Conservation (phyloP, 2,888 invertebrate genomes). For the Pseudanteris insignis region DNA sequence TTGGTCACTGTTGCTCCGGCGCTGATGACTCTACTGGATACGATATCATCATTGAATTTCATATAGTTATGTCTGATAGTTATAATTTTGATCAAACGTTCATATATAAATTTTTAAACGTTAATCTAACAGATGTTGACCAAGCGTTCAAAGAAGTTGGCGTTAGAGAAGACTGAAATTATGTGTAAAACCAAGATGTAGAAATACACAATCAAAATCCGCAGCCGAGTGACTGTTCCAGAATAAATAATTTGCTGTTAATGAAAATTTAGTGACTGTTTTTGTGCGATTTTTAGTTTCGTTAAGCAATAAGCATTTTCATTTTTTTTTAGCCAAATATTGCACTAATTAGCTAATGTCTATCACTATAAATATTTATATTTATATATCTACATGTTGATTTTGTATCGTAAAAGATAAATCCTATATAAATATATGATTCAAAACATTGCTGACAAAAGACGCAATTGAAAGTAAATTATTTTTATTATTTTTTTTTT, state of each 20-base stretch:
- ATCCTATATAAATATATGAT: no score
- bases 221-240: conserved; percentile 11
- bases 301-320: conserved; percentile 21
- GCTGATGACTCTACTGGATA: no score
- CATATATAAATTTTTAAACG: background rate
- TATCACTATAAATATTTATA: conserved; percentile 24
- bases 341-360: conserved; percentile 28
- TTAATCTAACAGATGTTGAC: conserved; percentile 7
- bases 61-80: no score
- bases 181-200: conserved; percentile 11
- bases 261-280: conserved; percentile 4
- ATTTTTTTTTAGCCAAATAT: conserved; percentile 22
- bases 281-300: conserved; percentile 26
- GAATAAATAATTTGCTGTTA: conserved; percentile 3
- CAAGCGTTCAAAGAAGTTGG: no score
- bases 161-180: no score
- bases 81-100: background rate
- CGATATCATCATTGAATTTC: no score
- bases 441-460: no score
- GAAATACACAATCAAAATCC: conserved; percentile 31
- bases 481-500: background rate
- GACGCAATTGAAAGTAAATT: background rate
- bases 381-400: conserved; percentile 28
- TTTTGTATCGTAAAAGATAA: conserved; percentile 18
- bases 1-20: no score